Base-by-base conservation (phyloP, 2,888 invertebrate genomes). In the Lamellibrachia satsuma region DNA sequence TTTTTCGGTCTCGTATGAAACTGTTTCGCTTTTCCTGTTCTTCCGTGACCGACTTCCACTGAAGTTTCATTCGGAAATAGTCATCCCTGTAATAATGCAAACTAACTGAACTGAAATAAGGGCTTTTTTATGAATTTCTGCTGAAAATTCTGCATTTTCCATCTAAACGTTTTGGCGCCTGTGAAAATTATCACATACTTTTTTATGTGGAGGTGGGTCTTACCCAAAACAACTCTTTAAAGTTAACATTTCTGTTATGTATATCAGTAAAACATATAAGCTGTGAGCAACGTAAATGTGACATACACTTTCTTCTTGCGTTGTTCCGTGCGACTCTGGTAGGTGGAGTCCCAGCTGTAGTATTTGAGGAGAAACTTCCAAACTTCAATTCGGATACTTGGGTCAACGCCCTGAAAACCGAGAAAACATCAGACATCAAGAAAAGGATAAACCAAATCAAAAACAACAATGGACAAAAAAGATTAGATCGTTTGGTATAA, bases 291-390 rank as follows among this genome's bases (percentile, higher is more conserved):
- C 75, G 6, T 75, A 22, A 6, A 22, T 75, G 52, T 7, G 39
- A 94, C 96, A 95, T 95, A 97, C 93, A 97, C 97, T 96, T 98
- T 98, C 94, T 97, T 97, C 95, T 98, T 98, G 75, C 98, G 97
- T 75, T 98, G 96, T 93, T 97, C 97, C 94, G 97, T 97, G 93
- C 98, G 97, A 95, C 98, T 98, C 15, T 97, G 96, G 92, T 97
- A 97, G 0, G 98, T 98, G 94, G 98, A 98, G 93, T 98, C 97
- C 98, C 99, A 99, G 0, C 98, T 98, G 95, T 98, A 98, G 96
- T 98, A 99, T 94, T 98, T 98, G 0, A 99, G 97, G 4, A 99
- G 97, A 96, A 98, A 99, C 96, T 99, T 99, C 99, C 99, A 99
- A 0, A 99, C 98, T 95, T 98, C 98, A 27, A 94, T 95, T 90